Conservation (phyloP, 2,888 invertebrate species). For the Polymixis flavicincta region DNA sequence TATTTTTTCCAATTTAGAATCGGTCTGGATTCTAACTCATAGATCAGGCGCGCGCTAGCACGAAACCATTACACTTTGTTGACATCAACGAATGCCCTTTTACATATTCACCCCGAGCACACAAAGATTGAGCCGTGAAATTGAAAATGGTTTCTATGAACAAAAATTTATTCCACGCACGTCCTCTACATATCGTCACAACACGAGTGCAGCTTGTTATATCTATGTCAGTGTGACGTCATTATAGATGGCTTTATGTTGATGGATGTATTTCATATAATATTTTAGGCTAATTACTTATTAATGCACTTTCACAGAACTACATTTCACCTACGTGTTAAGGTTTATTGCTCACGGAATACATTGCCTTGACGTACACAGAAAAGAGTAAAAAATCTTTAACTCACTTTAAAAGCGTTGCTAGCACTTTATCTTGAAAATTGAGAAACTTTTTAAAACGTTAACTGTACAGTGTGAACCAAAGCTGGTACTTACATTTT, state of each 20-base stretch:
- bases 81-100: conserved; percentile 89
- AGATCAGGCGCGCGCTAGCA: conserved; percentile 86
- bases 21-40: conserved; percentile 82
- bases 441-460: conserved; percentile 47
- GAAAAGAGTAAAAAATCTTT: conserved; percentile 65
- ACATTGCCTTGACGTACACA: conserved; percentile 66
- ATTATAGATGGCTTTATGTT: conserved; percentile 50
- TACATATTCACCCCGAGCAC: conserved; percentile 89
- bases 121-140: conserved; percentile 90
- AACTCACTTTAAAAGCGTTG: conserved; percentile 63
- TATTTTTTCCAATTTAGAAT: conserved; percentile 82
- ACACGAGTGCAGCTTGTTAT: conserved; percentile 71
- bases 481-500: conserved; percentile 13
- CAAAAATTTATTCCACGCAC: conserved; percentile 88
- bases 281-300: conserved; percentile 36
- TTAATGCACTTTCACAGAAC: conserved; percentile 59
- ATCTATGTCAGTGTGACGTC: conserved; percentile 51
- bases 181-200: conserved; percentile 84
- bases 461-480: conserved; percentile 31
- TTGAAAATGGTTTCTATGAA: conserved; percentile 90
- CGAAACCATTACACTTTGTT: conserved; percentile 90
- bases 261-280: conserved; percentile 38
- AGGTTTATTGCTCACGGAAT: conserved; percentile 66
- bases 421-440: conserved; percentile 56
- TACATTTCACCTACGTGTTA: conserved; percentile 56